Percentiles rank a stretch among this genome's conserved stretches.
These are phyloP conservation scores for Drosophila flavopinicola DNA, from an alignment of 2,888 invertebrate genomes.

Conservation along the genomic window DNA sequence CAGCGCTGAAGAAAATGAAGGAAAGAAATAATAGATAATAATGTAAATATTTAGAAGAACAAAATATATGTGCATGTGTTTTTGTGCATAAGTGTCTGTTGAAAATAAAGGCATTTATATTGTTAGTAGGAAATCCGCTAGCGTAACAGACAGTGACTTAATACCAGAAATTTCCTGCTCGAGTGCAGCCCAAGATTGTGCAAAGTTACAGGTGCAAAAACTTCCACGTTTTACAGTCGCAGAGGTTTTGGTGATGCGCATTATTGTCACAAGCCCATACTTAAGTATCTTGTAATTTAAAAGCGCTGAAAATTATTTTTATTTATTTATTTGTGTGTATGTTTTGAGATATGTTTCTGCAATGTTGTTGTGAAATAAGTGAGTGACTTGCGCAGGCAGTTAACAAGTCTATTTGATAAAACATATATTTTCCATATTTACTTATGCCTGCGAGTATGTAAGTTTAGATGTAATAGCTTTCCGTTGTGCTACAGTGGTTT, in stretches of 20 bases:
- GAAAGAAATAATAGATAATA: no score
- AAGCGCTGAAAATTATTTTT: conserved; percentile 7
- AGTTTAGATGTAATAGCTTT: conserved; percentile 34
- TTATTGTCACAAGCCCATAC: conserved; percentile 21
- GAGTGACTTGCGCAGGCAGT: conserved; percentile 55
- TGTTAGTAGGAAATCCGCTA: conserved; percentile 26
- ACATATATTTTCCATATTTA: conserved; percentile 1
- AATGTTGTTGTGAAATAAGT: conserved; percentile 79
- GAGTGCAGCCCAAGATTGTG: conserved; percentile 52
- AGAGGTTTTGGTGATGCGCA: conserved; percentile 17
- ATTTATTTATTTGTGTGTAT: neutral
- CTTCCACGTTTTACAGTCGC: conserved; percentile 49
- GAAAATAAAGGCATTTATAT: conserved; percentile 4
- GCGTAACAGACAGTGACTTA: conserved; percentile 70
- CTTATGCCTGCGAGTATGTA: conserved; percentile 28
- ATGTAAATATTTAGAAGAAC: no score
- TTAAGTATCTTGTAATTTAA: conserved; percentile 48
- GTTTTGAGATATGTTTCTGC: conserved; percentile 40
- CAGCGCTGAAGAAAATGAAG: no score
- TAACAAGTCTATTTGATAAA: conserved; percentile 19
- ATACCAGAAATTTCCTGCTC: conserved; percentile 70
- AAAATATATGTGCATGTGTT: neutral
- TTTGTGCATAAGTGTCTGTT: conserved; percentile 1
- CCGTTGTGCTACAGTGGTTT: conserved; percentile 74
- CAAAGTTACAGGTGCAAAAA: conserved; percentile 53